Evolutionary conservation across 2,888 invertebrate species (phyloP).

Genomic region (Odontocolon sp.): DNA sequence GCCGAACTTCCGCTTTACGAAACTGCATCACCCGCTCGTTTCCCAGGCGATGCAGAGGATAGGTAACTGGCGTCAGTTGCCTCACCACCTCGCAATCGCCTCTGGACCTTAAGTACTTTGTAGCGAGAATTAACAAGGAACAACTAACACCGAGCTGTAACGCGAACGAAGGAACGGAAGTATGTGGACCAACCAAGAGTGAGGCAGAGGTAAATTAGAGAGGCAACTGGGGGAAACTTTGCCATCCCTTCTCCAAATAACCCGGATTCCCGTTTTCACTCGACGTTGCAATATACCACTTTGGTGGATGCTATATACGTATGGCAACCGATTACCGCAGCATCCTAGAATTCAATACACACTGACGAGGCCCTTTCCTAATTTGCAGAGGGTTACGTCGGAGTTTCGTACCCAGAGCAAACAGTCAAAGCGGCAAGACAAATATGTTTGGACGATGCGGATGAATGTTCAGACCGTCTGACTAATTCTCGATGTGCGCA

Average conservation of each 20-base stretch:
- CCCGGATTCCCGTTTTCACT: constrained; percentile 31
- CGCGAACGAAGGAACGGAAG: constrained; percentile 27
- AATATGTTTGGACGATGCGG: constrained; percentile 24
- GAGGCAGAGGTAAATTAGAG: background rate
- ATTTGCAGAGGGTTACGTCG: background rate
- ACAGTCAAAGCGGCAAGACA: constrained; percentile 16
- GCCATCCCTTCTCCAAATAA: constrained; percentile 40
- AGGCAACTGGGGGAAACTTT: constrained; percentile 47
- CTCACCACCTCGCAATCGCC: constrained; percentile 45
- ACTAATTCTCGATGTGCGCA: constrained; percentile 8
- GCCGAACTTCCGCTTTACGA: constrained; percentile 43
- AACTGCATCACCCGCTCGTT: constrained; percentile 63
- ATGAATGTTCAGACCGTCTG: constrained; percentile 14
- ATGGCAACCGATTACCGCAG: constrained; percentile 34
- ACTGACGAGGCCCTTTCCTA: constrained; percentile 32
- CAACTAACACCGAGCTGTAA: constrained; percentile 51
- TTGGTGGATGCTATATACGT: background rate
- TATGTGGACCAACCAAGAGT: constrained; percentile 2
- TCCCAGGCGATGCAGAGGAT: constrained; percentile 51
- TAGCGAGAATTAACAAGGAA: constrained; percentile 62
- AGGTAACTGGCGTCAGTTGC: constrained; percentile 28
- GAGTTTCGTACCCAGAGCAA: constrained; percentile 21
- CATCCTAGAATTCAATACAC: background rate
- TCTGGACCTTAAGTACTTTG: constrained; percentile 61
- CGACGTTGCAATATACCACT: constrained; percentile 18